phyloP scores from a whole-genome alignment of 2,113 vertebrate species.

The Ptilorrhoa leucosticta region DNA sequence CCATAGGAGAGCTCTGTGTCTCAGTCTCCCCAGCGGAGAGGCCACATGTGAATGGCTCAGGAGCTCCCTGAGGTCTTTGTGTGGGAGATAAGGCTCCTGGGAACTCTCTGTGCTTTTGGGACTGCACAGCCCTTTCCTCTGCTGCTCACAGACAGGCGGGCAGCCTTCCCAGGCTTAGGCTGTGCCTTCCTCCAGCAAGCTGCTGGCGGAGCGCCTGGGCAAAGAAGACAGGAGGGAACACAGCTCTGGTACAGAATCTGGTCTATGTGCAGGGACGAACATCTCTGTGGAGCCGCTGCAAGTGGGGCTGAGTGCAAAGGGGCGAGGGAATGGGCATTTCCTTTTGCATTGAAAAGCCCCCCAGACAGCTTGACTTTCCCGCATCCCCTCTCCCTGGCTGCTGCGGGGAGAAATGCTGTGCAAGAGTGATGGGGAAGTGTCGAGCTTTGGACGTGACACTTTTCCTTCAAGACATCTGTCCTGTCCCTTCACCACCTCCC shows the following conservation, averaged over 20 bases:
- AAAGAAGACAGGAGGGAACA: fast-evolving
- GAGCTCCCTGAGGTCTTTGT: not conserved
- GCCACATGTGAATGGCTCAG: not conserved
- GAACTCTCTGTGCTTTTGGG: not conserved
- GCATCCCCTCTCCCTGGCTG: not conserved
- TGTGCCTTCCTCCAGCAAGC: not conserved
- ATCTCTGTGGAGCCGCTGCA: not conserved
- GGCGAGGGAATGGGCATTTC: not conserved
- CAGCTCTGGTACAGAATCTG: not conserved
- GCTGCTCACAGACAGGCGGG: not conserved
- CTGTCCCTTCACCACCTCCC: not conserved
- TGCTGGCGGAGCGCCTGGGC: not conserved
- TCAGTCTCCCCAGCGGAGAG: not conserved
- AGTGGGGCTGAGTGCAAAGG: not conserved
- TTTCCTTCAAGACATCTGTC: not conserved
- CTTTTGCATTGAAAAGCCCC: not conserved
- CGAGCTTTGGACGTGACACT: not conserved
- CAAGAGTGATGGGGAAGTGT: not conserved
- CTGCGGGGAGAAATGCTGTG: not conserved
- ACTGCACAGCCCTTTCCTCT: not conserved
- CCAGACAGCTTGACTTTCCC: not conserved
- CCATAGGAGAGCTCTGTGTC: not conserved
- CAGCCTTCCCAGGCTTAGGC: not conserved
- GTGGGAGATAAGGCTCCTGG: not conserved
- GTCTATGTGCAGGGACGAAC: not conserved